These are phyloP conservation scores for Chrysina gloriosa DNA, from an alignment of 2,888 invertebrate genomes.

Conservation along the genomic window DNA sequence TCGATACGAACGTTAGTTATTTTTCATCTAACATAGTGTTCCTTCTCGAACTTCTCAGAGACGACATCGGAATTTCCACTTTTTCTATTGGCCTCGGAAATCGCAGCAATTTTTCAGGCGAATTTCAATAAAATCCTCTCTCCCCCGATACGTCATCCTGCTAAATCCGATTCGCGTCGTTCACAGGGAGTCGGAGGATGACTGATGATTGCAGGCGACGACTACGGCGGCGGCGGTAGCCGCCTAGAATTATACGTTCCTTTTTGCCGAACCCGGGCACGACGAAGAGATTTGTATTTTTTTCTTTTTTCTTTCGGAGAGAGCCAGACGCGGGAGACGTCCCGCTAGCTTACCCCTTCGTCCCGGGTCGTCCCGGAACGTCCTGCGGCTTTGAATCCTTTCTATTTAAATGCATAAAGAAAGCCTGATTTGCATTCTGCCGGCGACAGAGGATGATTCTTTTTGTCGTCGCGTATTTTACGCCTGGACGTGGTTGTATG, in stretches of 20 bases:
- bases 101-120: conserved; percentile 33
- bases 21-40: no score
- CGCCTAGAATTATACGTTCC: conserved; percentile 23
- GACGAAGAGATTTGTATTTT: conserved; percentile 19
- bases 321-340: neutral
- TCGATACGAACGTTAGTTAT: no score
- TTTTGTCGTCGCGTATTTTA: conserved; percentile 13
- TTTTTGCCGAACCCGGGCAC: neutral
- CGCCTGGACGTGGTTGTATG: neutral
- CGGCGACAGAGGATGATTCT: conserved; percentile 10
- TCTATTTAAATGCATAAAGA: conserved; percentile 36
- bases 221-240: no score
- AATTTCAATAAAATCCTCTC: conserved; percentile 31
- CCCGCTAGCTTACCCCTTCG: no score
- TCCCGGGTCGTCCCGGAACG: neutral
- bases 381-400: neutral
- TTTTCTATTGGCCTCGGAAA: conserved; percentile 15
- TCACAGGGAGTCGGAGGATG: conserved; percentile 29
- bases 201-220: conserved; percentile 32
- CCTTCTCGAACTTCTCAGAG: no score
- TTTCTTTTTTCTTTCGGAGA: neutral
- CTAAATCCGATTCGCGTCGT: conserved; percentile 22
- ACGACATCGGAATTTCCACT: no score
- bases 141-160: neutral
- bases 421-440: conserved; percentile 34